Evolutionary conservation across 2,888 invertebrate genomes (phyloP), one percentile per base, ranked within the genome.

Genomic region (Cosmopolites sordidus): DNA sequence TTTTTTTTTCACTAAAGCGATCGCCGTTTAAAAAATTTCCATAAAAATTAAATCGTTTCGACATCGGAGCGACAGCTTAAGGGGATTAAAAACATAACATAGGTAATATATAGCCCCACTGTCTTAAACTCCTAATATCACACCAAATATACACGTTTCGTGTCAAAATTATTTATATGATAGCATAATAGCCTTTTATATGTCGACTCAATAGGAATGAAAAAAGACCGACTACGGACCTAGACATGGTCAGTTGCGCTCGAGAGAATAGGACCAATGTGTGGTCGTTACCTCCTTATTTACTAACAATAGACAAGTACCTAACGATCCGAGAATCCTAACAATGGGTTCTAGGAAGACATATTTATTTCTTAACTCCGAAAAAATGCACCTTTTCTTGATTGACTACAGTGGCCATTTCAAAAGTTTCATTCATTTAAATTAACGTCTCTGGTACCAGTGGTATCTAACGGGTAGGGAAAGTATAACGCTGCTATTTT

Each of bases 261-360:
- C 40, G 47, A 50, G 59, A 59, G 61, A 62, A 63, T 60, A 54
- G 60, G 60, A 51, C 60, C 60, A 59, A 59, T 59, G 63, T 62
- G 63, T 61, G 64, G 63, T 60, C 62, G 58, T 30, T 40, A 59
- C 62, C 56, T 58, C 58, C 61, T 57, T 62, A 58, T 63, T 63
- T 62, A 53, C 53, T 47, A 60, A 64, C 62, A 63, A 63, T 60
- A 49, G 57, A 43, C 45, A 41, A 14, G 16, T n/a, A 40, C 18
- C 46, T 39, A 51, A 54, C 50, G 43, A 51, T 37, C 47, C 30
- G 40, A 51, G 50, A 48, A 43, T 37, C 39, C 14, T 49, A 9
- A 43, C 43, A 43, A 43, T 48, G 8, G 43, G 11, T 55, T 55
- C 55, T 17, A 18, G 48, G 51, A 51, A 55, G 54, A 39, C 54